phyloP scores from a whole-genome alignment of 1,140 invertebrate genomes.

The Hylaeus volcanicus region DNA sequence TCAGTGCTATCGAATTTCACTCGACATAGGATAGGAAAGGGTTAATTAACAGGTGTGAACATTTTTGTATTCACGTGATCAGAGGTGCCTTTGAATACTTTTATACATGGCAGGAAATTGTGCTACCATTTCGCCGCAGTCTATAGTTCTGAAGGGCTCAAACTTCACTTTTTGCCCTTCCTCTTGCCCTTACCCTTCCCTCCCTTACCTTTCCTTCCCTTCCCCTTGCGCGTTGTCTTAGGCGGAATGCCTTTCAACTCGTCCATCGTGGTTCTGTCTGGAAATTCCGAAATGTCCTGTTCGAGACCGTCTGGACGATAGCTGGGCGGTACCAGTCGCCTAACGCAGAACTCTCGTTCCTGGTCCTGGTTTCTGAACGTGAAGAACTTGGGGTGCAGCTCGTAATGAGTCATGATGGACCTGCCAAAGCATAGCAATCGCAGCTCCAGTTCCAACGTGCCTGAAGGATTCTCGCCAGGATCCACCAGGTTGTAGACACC shows the following conservation, averaged over 20 bases:
- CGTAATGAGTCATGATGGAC: constrained; percentile 67
- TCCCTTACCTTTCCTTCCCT: constrained; percentile 19
- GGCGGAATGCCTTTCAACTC: constrained; percentile 13
- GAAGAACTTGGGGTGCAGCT: constrained; percentile 63
- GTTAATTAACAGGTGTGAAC: no score
- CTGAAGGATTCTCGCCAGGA: constrained; percentile 73
- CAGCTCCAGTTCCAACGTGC: constrained; percentile 68
- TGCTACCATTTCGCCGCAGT: no score
- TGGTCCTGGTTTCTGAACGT: constrained; percentile 63
- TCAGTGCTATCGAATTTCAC: no score
- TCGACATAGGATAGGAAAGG: no score
- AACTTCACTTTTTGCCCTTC: constrained; percentile 9
- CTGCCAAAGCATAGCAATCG: constrained; percentile 71
- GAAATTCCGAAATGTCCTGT: constrained; percentile 17
- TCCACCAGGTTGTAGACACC: constrained; percentile 70
- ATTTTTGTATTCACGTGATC: no score
- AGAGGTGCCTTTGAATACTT: no score
- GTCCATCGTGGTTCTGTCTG: constrained; percentile 25
- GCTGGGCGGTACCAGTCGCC: constrained; percentile 55
- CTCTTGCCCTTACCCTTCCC: constrained; percentile 9
- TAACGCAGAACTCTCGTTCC: constrained; percentile 63
- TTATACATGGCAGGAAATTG: no score
- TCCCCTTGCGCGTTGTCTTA: constrained; percentile 9
- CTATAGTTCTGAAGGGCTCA: no score
- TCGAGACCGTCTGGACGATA: neutral